Base-by-base conservation (phyloP, 2,113 vertebrate genomes). In the Geococcyx californianus region DNA sequence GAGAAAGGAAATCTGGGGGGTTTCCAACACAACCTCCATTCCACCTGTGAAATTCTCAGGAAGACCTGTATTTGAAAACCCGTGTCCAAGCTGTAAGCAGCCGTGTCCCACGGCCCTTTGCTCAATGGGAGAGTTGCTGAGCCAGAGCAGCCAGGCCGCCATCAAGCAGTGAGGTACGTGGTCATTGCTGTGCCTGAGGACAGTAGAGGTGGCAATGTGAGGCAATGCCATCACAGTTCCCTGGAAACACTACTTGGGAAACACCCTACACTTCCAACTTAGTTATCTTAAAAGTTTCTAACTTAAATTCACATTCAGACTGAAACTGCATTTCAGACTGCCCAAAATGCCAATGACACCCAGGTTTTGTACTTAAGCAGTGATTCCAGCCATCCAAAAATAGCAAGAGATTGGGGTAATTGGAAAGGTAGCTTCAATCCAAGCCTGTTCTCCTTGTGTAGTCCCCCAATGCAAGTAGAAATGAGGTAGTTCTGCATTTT, bases 121-220 rank as follows among this genome's bases (percentile, higher is more conserved):
- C 20, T 11, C 19, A 21, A 49, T 49, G 47, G 47, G 47, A 49
- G 38, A 38, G 31, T 12, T 7, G 0, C 3, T 5, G 36, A 45
- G 54, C 59, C 47, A 3, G 19, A 11, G 64, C 38, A 25, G 44
- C 29, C n/a, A 26, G 20, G 44, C 44, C 44, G 16, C 44, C 44
- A 45, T 10, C 40, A 42, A 42, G 40, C 40, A 47, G 45, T 47
- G 45, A 47, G 85, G 54, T 56, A 21, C 0, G 11, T 34, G 6
- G 5, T 10, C 11, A 4, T 1, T 11, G 1, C 28, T 0, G 0
- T 5, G 11, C 59, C 59, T 56, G 3, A 18, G 8, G 28, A 1
- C 8, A 3, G 18, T 24, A 13, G 9, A 20, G 2, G 0, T 3
- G 14, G 40, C 18, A 44, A 0, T 8, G 8, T 2, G 6, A 28